Percentiles rank a stretch among this genome's conserved stretches.
Evolutionary conservation across 2,113 vertebrate genomes (phyloP).

Genomic region (Perca schrenkii): DNA sequence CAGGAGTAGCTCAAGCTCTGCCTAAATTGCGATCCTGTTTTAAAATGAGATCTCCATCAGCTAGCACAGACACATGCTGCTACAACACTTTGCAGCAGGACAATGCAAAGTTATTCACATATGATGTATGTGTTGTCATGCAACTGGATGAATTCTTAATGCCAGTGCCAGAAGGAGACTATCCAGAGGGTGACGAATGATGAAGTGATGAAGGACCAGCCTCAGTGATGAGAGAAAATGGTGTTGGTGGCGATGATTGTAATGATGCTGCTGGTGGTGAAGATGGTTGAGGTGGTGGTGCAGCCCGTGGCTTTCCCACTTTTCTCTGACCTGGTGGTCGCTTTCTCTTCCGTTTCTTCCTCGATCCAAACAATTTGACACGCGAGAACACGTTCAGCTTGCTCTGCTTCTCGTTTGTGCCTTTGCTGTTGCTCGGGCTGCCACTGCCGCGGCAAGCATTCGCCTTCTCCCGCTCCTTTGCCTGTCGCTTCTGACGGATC

Average conservation of each 20-base stretch:
- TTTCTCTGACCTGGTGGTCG: constrained; percentile 91
- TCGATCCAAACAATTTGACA: constrained; percentile 97
- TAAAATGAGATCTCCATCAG: neutral
- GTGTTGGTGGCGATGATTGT: constrained; percentile 50
- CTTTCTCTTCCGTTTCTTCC: constrained; percentile 93
- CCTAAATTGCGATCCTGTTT: neutral
- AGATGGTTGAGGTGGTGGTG: constrained; percentile 34
- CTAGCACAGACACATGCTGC: constrained; percentile 2
- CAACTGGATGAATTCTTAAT: constrained; percentile 36
- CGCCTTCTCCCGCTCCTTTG: constrained; percentile 96
- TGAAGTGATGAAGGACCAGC: constrained; percentile 28
- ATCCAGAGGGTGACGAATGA: constrained; percentile 21
- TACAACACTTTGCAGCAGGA: constrained; percentile 20
- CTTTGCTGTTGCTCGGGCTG: constrained; percentile 97
- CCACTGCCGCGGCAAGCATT: constrained; percentile 94
- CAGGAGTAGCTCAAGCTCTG: neutral
- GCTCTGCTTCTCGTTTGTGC: constrained; percentile 92
- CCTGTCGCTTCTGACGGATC: constrained; percentile 97
- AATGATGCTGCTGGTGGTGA: constrained; percentile 32
- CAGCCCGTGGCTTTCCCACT: constrained; percentile 3
- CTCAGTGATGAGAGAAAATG: constrained; percentile 38
- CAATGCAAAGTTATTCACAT: constrained; percentile 52
- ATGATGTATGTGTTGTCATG: constrained; percentile 32
- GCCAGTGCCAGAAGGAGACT: neutral
- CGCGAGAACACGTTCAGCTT: constrained; percentile 97